Percentiles rank a stretch among this genome's conserved stretches.
Evolutionary conservation across 2,113 vertebrate species (phyloP).

Genomic region (Stomatorhinus ivindoensis): DNA sequence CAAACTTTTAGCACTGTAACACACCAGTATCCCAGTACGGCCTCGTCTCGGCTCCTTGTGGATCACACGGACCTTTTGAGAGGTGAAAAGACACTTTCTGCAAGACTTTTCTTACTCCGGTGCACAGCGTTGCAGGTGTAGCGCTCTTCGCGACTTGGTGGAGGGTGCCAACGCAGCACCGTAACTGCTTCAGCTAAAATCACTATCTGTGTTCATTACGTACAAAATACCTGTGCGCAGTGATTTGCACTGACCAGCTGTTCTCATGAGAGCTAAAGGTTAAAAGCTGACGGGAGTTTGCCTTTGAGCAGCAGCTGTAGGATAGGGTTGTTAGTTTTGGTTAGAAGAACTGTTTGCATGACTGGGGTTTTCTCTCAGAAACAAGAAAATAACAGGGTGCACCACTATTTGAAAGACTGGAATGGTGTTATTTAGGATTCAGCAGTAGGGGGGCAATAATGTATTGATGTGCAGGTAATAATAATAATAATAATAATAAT

Average conservation of each 20-base stretch:
- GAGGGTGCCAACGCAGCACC: not conserved
- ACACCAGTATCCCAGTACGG: not conserved
- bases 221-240: conserved; percentile 52
- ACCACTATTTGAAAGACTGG: not conserved
- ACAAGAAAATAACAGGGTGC: not conserved
- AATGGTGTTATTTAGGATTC: not conserved
- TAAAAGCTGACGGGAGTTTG: conserved; percentile 56
- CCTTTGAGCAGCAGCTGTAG: conserved; percentile 57
- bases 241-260: conserved; percentile 72
- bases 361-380: conserved; percentile 63
- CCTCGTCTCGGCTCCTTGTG: not conserved
- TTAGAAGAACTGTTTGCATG: conserved; percentile 68
- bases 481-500: not conserved
- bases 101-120: not conserved
- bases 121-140: not conserved
- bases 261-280: conserved; percentile 31
- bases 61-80: not conserved
- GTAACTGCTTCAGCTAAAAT: not conserved
- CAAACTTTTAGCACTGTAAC: not conserved
- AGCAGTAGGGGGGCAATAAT: not conserved
- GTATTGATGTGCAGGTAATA: not conserved
- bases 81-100: not conserved
- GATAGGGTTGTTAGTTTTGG: conserved; percentile 53
- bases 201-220: not conserved
- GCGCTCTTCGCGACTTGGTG: not conserved